Conservation (phyloP, 2,113 vertebrate species). For the Alaudala cheleensis region DNA sequence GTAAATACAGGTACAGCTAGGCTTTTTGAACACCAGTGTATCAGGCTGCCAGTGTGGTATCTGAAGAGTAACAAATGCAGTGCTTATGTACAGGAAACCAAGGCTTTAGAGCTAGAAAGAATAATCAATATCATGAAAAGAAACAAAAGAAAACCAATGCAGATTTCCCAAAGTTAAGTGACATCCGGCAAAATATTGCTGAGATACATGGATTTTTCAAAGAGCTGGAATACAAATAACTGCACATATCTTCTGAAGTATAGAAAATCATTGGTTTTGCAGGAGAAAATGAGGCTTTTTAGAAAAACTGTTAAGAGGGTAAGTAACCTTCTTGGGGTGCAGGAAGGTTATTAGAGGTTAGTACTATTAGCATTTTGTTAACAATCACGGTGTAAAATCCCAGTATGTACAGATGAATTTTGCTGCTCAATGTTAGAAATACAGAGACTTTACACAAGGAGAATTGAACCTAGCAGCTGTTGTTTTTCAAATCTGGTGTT, state of each 20-base stretch:
- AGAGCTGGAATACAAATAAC: not conserved
- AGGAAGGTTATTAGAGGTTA: not conserved
- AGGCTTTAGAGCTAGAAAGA: not conserved
- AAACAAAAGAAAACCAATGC: not conserved
- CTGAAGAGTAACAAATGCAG: not conserved
- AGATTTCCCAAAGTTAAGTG: not conserved
- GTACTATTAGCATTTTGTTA: not conserved
- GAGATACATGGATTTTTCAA: not conserved
- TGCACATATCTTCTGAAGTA: rapidly evolving
- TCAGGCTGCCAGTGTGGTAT: not conserved
- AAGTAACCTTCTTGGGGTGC: not conserved
- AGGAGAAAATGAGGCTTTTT: not conserved
- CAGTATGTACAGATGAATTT: not conserved
- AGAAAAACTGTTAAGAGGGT: not conserved
- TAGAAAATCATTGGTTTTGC: not conserved
- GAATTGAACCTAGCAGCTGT: not conserved
- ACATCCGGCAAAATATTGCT: not conserved
- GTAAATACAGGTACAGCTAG: not conserved
- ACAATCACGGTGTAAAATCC: not conserved
- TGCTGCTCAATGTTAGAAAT: not conserved
- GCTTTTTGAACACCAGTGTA: not conserved
- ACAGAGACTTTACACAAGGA: not conserved
- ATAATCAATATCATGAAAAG: not conserved
- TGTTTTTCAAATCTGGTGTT: not conserved
- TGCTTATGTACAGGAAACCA: not conserved